Evolutionary conservation across 2,888 invertebrate genomes (phyloP).

Genomic region (Vanessa cardui): DNA sequence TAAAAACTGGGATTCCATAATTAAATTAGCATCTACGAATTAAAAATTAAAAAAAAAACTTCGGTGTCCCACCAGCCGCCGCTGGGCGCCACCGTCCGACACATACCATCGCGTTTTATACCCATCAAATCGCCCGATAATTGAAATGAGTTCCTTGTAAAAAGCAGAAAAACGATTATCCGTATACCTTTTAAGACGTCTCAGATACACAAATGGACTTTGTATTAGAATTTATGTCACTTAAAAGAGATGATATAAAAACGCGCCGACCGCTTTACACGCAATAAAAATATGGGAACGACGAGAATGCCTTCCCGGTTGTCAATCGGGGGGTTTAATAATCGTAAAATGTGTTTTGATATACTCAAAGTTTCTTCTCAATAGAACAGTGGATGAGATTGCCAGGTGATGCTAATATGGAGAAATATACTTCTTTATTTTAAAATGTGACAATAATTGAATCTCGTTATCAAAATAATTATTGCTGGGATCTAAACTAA

Average conservation of each 20-base stretch:
- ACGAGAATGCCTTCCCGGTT: conserved; percentile 77
- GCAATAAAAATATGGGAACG: conserved; percentile 82
- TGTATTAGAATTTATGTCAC: conserved; percentile 84
- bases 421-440: neutral
- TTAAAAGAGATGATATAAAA: conserved; percentile 81
- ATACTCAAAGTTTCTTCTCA: conserved; percentile 52
- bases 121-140: conserved; percentile 81
- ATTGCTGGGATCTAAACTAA: too few relatives aligned
- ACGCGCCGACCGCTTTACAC: conserved; percentile 81
- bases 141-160: conserved; percentile 83
- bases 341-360: conserved; percentile 80
- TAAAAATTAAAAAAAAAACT: conserved; percentile 61
- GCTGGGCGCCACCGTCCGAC: conserved; percentile 75
- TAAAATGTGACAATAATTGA: too few relatives aligned
- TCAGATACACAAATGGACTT: conserved; percentile 83
- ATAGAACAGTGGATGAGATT: conserved; percentile 16
- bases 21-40: conserved; percentile 80
- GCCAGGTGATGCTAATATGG: neutral
- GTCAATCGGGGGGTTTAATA: conserved; percentile 80
- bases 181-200: conserved; percentile 81
- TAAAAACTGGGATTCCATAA: conserved; percentile 66
- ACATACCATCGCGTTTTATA: conserved; percentile 77
- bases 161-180: conserved; percentile 82
- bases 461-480: too few relatives aligned
- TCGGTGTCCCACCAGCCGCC: conserved; percentile 67